A percentile compares a stretch with the other conserved stretches of the same genome.
Evolutionary conservation across 2,113 vertebrate species (phyloP).

Genomic region (Chaetodon trifascialis): DNA sequence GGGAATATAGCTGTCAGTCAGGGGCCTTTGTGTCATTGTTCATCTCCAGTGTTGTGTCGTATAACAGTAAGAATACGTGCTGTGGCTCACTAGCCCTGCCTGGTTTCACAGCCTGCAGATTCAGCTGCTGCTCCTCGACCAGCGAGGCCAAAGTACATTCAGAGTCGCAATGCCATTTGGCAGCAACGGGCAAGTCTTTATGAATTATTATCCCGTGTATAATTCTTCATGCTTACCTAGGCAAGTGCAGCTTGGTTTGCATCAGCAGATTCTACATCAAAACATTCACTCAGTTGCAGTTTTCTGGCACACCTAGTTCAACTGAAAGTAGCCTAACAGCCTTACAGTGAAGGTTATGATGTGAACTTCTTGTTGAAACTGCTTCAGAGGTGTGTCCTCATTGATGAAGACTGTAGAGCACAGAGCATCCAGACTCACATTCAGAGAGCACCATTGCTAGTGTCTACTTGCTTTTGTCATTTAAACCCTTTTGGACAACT

Average conservation of each 20-base stretch:
- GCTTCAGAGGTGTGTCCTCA: neutral
- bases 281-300: neutral
- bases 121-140: neutral
- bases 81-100: neutral
- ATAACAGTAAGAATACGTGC: neutral
- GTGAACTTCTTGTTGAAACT: neutral
- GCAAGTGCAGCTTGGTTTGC: too few species aligned
- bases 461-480: neutral
- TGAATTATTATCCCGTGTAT: conserved; percentile 6
- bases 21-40: conserved; percentile 12
- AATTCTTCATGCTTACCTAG: neutral
- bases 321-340: neutral
- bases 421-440: too few species aligned
- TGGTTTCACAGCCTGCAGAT: neutral
- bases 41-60: neutral
- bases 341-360: neutral
- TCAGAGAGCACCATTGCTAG: neutral
- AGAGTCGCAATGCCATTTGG: neutral
- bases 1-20: too few species aligned
- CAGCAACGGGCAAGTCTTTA: neutral
- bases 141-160: conserved; percentile 34
- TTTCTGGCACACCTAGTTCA: neutral
- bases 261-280: neutral
- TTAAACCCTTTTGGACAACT: neutral
- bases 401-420: neutral